Evolutionary conservation across 2,888 invertebrate species (phyloP).

Genomic region (Hanleya hanleyi): DNA sequence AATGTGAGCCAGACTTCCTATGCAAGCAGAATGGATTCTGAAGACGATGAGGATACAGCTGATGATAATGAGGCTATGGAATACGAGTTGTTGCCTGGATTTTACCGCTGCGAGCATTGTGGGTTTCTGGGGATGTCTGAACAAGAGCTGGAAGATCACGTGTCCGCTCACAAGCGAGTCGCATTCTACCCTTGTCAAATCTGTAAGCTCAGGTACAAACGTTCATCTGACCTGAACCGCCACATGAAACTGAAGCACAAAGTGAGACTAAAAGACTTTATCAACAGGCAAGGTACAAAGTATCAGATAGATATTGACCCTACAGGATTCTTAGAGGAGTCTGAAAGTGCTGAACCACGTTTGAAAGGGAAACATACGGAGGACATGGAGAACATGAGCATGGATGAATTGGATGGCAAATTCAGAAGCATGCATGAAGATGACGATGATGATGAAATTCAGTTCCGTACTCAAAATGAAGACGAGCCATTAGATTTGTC

Average conservation of each 20-base stretch:
- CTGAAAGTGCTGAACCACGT: not conserved
- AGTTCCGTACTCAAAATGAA: not conserved
- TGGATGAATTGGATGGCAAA: slow-evolving; percentile 7
- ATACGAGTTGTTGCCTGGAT: not conserved
- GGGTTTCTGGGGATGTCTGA: not conserved
- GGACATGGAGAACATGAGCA: not conserved
- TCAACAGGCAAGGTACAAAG: slow-evolving; percentile 4
- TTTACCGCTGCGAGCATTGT: not conserved
- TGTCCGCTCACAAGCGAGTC: slow-evolving; percentile 15
- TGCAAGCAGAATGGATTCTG: not conserved
- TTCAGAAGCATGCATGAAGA: not conserved
- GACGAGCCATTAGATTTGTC: slow-evolving; percentile 40
- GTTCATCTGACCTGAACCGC: slow-evolving; percentile 67
- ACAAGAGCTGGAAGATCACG: slow-evolving; percentile 13
- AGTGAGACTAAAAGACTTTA: slow-evolving; percentile 50
- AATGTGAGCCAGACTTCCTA: not conserved
- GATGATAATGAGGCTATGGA: not conserved
- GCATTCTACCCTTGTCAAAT: slow-evolving; percentile 38
- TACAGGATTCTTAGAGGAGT: not conserved
- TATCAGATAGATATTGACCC: not conserved
- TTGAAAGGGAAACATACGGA: not conserved
- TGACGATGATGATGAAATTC: slow-evolving; percentile 19
- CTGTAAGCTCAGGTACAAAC: slow-evolving; percentile 58
- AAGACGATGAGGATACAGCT: slow-evolving; percentile 21
- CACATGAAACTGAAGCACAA: slow-evolving; percentile 70